Base-by-base conservation (phyloP, 2,113 vertebrate species). In the Sardina pilchardus region DNA sequence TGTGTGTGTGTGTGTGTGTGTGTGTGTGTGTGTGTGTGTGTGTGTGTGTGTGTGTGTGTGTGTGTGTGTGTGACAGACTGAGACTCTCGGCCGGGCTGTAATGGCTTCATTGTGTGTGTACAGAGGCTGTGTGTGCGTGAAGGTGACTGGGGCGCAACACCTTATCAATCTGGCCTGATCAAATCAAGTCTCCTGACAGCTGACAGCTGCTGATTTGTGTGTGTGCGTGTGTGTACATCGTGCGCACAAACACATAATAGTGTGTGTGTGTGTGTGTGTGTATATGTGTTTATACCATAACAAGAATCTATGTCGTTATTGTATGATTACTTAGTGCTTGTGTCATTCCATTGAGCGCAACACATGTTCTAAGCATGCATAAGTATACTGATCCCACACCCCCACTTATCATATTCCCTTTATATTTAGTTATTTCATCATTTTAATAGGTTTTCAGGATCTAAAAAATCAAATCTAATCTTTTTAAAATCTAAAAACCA, bases 91-190 rank as follows among this genome's bases (percentile, higher is more conserved):
- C 75, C 39, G 7, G 8, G 75, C 39, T 80, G 30, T 34, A 42
- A 34, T 80, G 30, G 75, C 75, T 39, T 63, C 56, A 63, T 30
- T 39, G 84, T 81, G 84, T 42, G 75, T 42, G 71, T 36, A 39
- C 26, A 34, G n/a, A 34, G 50, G n/a, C n/a, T 85, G 84, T 48
- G 34, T 8, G 84, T 50, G 71, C 44, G 21, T 50, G 84, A 12
- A 47, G 5, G 71, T 80, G 71, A 30, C 36, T 78, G 82, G 17
- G 82, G 16, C 6, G 26, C 63, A 71, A 71, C 83, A 67, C 82
- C 81, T 86, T 83, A 86, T 34, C 86, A 87, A 63, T 81, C 86
- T 81, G 36, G 44, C 45, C 42, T 83, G 82, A 87, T 84, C 50
- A 59, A 45, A 87, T 84, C 75, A 81, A 26, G 14, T 34, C 63